A percentile compares a stretch with the other conserved stretches of the same genome.
phyloP scores from a whole-genome alignment of 2,797 vertebrate genomes.

The Heliangelus exortis region DNA sequence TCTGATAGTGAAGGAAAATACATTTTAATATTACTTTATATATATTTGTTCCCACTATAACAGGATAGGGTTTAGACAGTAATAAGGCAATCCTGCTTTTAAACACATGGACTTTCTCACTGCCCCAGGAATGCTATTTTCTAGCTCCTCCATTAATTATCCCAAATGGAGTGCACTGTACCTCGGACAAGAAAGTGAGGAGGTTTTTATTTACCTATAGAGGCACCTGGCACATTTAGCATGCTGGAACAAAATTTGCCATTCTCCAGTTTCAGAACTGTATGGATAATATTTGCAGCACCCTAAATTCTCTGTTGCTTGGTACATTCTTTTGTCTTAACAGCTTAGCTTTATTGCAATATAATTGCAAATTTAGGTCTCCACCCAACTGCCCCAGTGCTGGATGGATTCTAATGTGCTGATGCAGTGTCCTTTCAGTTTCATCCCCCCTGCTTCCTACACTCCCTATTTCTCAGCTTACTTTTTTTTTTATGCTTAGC shows the following conservation, averaged over 20 bases:
- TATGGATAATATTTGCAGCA: neutral
- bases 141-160: neutral
- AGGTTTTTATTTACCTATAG: neutral
- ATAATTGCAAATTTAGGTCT: neutral
- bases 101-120: neutral
- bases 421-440: neutral
- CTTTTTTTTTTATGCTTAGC: neutral
- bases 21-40: neutral
- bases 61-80: neutral
- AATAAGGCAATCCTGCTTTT: neutral
- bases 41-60: neutral
- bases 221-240: neutral
- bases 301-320: neutral
- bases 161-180: neutral
- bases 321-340: neutral
- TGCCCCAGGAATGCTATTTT: neutral
- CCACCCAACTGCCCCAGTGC: neutral
- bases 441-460: neutral
- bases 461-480: neutral
- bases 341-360: neutral
- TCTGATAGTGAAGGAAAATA: neutral
- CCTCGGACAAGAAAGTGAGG: neutral
- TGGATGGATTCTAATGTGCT: neutral
- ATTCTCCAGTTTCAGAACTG: neutral
- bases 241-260: neutral